Base-by-base conservation (phyloP, 2,888 invertebrate genomes). In the Apamea sordens region DNA sequence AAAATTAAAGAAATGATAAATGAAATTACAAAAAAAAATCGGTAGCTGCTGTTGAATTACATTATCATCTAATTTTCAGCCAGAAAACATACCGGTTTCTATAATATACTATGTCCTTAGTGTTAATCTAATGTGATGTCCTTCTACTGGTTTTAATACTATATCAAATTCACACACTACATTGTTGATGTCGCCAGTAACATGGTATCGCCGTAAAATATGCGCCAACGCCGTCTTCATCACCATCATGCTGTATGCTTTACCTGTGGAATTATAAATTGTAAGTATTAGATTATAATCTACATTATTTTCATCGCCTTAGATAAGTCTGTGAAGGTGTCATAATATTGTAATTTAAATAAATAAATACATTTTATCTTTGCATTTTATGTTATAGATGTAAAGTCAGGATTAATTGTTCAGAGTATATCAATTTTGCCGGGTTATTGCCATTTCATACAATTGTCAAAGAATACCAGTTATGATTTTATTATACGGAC, bases 191-290 rank as follows among this genome's bases (percentile, higher is more conserved):
- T 80, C 50, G 6, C 67, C 67, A 6, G 67, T 44, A 0, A 80
- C 32, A 28, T 36, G 36, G 32, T 74, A 82, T 21, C 59, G 65
- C 10, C 82, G 44, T 21, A 73, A 7, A 53, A 74, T 74, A 36
- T 80, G 67, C 59, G 41, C 80, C 36, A 80, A 15, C 15, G 74
- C 59, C 8, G 6, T 61, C 67, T 80, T 80, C n/a, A 82, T 50
- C 13, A 24, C 7, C 82, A 80, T 74, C 74, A 80, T 82, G 67
- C 32, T 1, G 53, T 18, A 80, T 13, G 28, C 0, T 80, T 74
- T 80, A 59, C 80, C 80, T 80, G 65, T 28, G 53, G 53, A 59
- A 18, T 67, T 36, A 59, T 59, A 8, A 67, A 41, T 41, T 41
- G 41, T 41, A 7, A 0, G 41, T 41, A 41, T 41, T 41, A 6